Evolutionary conservation across 2,113 vertebrate genomes (phyloP).

Genomic region (Xerus inauris): DNA sequence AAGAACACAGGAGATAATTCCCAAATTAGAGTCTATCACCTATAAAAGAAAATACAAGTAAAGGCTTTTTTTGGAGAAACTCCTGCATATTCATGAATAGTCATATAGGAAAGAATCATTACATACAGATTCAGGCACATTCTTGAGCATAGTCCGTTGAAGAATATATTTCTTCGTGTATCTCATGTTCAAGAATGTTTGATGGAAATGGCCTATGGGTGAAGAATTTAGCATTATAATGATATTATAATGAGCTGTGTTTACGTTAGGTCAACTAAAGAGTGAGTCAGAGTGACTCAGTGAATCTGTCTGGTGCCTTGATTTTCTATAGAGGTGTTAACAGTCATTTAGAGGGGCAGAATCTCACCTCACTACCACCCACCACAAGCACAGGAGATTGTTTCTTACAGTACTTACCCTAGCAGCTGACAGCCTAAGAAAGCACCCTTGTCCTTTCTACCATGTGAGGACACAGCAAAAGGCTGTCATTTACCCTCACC

Average conservation of each 20-base stretch:
- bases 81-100: too few species aligned
- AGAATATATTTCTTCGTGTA: neutral
- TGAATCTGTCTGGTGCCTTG: neutral
- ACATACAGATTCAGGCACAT: neutral
- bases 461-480: neutral
- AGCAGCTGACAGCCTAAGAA: neutral
- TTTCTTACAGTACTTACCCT: too few species aligned
- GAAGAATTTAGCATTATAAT: neutral
- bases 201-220: too few species aligned
- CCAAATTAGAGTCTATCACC: neutral
- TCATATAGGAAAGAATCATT: neutral
- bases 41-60: neutral
- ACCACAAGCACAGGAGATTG: neutral
- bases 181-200: too few species aligned
- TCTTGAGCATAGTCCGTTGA: neutral
- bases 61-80: too few species aligned
- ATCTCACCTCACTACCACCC: too few species aligned
- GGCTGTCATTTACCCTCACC: neutral
- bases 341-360: neutral
- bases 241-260: neutral
- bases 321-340: too few species aligned
- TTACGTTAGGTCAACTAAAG: neutral
- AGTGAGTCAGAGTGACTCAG: neutral
- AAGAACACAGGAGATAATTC: too few species aligned
- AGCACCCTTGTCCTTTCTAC: neutral